Percentiles rank a stretch among this genome's conserved stretches.
Evolutionary conservation across 2,113 vertebrate species (phyloP).

Genomic region (Tonatia bakeri): DNA sequence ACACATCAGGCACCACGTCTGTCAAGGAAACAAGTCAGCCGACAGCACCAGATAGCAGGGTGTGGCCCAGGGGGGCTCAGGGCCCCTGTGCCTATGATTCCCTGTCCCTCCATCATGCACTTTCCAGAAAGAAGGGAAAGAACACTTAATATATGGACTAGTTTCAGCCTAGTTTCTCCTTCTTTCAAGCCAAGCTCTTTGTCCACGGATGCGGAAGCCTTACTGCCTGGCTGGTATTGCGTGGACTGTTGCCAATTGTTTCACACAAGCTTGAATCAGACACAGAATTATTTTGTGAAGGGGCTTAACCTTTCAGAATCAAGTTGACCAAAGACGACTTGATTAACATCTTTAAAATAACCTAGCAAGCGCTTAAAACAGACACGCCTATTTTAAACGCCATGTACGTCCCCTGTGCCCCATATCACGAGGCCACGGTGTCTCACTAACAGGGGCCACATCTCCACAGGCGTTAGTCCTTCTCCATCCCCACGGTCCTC

Average conservation of each 20-base stretch:
- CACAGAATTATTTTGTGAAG: not conserved
- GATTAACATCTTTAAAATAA: not conserved
- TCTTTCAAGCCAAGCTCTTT: not conserved
- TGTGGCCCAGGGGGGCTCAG: not conserved
- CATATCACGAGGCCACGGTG: fast-evolving
- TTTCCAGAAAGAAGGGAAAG: not conserved
- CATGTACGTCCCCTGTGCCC: fast-evolving
- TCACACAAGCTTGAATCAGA: not conserved
- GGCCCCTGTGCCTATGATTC: too few species aligned
- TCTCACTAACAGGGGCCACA: not conserved
- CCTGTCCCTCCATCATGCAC: not conserved
- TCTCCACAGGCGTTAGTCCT: too few species aligned
- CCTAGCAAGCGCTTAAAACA: not conserved
- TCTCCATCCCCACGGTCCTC: too few species aligned
- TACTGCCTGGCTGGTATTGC: not conserved
- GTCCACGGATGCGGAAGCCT: not conserved
- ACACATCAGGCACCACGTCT: too few species aligned
- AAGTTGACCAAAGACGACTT: not conserved
- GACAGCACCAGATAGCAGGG: fast-evolving
- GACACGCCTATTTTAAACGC: not conserved
- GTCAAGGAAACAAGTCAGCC: not conserved
- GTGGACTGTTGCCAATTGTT: too few species aligned
- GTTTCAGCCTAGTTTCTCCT: not conserved
- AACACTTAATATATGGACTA: fast-evolving
- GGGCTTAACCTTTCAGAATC: not conserved